Percentiles rank a stretch among this genome's conserved stretches.
These are phyloP conservation scores for Steinernema feltiae DNA, from an alignment of 1,140 invertebrate genomes.

Conservation along the genomic window DNA sequence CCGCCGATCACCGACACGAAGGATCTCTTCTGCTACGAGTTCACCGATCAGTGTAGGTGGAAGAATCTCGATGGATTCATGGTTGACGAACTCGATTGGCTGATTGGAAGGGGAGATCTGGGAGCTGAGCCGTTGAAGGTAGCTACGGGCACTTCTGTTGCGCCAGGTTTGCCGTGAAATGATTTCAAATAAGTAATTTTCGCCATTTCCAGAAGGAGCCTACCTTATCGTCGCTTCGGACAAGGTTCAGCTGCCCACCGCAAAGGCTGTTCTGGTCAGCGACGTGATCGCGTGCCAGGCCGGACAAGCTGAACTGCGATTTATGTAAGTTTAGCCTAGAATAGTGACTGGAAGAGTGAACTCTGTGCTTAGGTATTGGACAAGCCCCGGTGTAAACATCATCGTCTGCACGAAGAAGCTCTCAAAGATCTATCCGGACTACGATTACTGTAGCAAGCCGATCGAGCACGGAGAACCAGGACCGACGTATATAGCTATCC, in stretches of 20 bases:
- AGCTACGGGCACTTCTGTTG: conserved; percentile 50
- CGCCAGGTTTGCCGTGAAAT: conserved; percentile 33
- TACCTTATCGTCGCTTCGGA: conserved; percentile 53
- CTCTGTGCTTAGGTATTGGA: conserved; percentile 48
- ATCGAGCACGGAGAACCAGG: conserved; percentile 53
- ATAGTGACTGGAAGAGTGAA: conserved; percentile 13
- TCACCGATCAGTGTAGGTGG: conserved; percentile 53
- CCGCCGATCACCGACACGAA: background rate
- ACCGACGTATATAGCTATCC: conserved; percentile 45
- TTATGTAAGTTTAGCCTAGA: conserved; percentile 36
- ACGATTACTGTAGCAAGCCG: conserved; percentile 48
- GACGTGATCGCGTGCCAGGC: conserved; percentile 53
- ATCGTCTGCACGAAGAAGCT: conserved; percentile 47
- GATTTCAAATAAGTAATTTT: background rate
- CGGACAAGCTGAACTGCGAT: conserved; percentile 47
- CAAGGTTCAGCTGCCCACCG: conserved; percentile 41
- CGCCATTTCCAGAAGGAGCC: conserved; percentile 45
- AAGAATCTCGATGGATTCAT: conserved; percentile 54
- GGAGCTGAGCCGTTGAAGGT: conserved; percentile 45
- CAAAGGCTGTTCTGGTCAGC: conserved; percentile 53
- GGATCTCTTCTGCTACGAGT: conserved; percentile 40
- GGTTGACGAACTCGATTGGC: conserved; percentile 56
- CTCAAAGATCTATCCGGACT: conserved; percentile 43
- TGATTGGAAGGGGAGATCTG: conserved; percentile 48
- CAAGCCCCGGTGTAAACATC: conserved; percentile 47